phyloP scores from a whole-genome alignment of 2,888 invertebrate species.

The Malthinus seriepunctatus region DNA sequence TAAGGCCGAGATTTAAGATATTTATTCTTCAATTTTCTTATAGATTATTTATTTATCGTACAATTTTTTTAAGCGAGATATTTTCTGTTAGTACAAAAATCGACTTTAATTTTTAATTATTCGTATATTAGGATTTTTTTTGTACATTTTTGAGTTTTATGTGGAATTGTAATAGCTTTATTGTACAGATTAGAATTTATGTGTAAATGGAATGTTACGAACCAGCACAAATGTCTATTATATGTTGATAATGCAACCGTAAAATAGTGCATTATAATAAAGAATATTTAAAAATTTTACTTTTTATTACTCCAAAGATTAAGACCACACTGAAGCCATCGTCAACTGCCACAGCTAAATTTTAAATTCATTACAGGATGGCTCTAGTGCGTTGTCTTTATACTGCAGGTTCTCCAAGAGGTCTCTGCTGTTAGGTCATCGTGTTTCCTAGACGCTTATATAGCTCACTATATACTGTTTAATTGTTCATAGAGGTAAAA shows the following conservation, averaged over 20 bases:
- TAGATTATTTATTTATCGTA: not conserved
- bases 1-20: not conserved
- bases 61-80: constrained; percentile 2
- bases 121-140: constrained; percentile 2
- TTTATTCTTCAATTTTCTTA: not conserved
- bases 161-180: constrained; percentile 19
- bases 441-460: too few relatives aligned
- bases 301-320: not conserved
- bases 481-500: too few relatives aligned
- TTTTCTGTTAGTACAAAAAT: not conserved
- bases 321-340: too few relatives aligned
- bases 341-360: not conserved
- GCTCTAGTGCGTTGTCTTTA: too few relatives aligned
- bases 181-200: constrained; percentile 31
- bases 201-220: constrained; percentile 28
- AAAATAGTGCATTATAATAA: constrained; percentile 31
- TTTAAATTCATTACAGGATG: not conserved
- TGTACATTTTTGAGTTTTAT: constrained; percentile 14
- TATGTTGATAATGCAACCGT: constrained; percentile 27
- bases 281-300: constrained; percentile 26
- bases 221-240: constrained; percentile 28
- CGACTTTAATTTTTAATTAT: constrained; percentile 1
- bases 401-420: too few relatives aligned
- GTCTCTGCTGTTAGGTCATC: too few relatives aligned
- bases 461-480: too few relatives aligned